phyloP scores from a whole-genome alignment of 1,140 invertebrate genomes.

The Drosophila simulans region DNA sequence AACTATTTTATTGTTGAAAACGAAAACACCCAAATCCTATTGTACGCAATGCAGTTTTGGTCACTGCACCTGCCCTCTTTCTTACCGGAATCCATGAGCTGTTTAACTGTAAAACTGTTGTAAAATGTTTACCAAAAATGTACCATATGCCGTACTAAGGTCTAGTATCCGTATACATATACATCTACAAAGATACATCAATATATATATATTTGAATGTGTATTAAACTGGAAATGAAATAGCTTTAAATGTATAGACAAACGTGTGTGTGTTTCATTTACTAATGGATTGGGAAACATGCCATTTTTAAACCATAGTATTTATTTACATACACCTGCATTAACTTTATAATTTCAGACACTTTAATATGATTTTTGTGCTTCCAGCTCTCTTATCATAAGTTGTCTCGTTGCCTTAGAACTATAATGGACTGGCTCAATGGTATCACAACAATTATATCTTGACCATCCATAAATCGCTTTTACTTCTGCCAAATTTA shows the following conservation, averaged over 20 bases:
- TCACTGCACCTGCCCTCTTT: conserved; percentile 31
- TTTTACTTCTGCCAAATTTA: neutral
- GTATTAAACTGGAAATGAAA: conserved; percentile 67
- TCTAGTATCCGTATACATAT: conserved; percentile 57
- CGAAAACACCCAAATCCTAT: conserved; percentile 22
- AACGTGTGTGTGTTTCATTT: conserved; percentile 24
- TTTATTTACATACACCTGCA: neutral
- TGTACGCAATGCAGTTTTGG: conserved; percentile 21
- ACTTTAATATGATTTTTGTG: neutral
- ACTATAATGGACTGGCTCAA: too few species aligned
- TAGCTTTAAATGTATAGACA: conserved; percentile 76
- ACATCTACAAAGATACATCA: conserved; percentile 50
- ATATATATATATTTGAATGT: conserved; percentile 61
- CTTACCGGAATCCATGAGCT: conserved; percentile 48
- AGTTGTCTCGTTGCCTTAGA: too few species aligned
- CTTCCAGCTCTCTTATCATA: neutral
- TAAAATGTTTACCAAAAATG: conserved; percentile 67
- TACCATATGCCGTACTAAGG: conserved; percentile 54
- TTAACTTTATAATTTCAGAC: too few species aligned
- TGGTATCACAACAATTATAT: neutral
- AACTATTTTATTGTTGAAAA: conserved; percentile 65
- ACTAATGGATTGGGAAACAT: neutral
- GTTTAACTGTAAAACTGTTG: conserved; percentile 70
- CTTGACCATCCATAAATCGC: conserved; percentile 1
- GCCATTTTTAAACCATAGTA: neutral